phyloP scores from a whole-genome alignment of 2,797 vertebrate genomes.

The Paguma larvata region DNA sequence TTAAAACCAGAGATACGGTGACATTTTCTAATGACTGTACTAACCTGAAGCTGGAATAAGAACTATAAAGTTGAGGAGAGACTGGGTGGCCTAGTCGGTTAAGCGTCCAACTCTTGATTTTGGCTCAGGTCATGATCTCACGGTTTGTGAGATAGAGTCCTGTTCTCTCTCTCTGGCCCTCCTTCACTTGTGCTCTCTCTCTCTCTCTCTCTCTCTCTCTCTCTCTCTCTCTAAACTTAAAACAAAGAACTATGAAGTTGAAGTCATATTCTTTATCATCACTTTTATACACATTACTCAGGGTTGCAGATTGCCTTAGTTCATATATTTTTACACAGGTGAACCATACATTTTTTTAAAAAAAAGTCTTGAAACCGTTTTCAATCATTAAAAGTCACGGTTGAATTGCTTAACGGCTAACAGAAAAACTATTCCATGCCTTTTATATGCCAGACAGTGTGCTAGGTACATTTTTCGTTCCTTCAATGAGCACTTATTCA shows the following conservation, averaged over 20 bases:
- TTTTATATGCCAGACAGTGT: background rate
- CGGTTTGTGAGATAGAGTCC: no score
- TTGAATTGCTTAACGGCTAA: background rate
- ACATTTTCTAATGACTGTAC: background rate
- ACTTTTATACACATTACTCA: background rate
- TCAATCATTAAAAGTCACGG: background rate
- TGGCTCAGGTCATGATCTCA: no score
- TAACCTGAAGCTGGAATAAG: conserved; percentile 5
- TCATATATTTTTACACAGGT: background rate
- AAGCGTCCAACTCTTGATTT: no score
- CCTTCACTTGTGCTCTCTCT: no score
- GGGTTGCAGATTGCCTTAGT: conserved; percentile 8
- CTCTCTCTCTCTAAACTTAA: no score
- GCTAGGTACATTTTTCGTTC: conserved; percentile 38
- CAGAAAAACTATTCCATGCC: background rate
- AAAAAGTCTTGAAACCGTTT: background rate
- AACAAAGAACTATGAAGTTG: background rate
- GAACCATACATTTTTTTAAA: background rate
- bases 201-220: no score
- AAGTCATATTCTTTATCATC: background rate
- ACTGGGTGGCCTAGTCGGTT: no score
- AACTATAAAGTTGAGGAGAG: background rate
- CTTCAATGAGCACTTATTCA: conserved; percentile 3
- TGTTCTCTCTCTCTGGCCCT: no score
- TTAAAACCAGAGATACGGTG: background rate